Evolutionary conservation across 2,113 vertebrate genomes (phyloP).

Genomic region (Oxyruncus cristatus): DNA sequence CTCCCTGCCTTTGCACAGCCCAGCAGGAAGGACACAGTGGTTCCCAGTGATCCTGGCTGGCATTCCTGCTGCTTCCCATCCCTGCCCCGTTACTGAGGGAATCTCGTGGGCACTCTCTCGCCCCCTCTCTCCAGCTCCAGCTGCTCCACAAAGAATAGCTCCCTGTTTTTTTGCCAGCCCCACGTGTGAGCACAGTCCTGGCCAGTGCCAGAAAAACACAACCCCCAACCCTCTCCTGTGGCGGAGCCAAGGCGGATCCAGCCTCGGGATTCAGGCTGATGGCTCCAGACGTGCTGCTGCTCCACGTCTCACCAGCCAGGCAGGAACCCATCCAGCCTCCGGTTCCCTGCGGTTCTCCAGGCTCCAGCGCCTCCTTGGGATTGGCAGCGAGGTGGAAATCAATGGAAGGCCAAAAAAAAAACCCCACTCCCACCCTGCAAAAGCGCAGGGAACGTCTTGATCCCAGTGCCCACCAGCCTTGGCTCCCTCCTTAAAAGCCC

Average conservation of each 20-base stretch:
- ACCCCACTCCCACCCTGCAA: neutral
- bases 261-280: neutral
- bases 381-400: neutral
- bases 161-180: neutral
- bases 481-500: neutral
- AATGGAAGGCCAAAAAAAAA: neutral
- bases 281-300: neutral
- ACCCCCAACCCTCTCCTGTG: neutral
- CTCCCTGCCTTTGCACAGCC: neutral
- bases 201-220: neutral
- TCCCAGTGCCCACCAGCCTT: neutral
- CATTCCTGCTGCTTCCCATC: neutral
- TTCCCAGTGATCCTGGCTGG: neutral
- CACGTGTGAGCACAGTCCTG: neutral
- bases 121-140: conserved; percentile 28
- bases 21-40: neutral
- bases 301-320: neutral
- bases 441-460: neutral
- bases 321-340: neutral
- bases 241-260: neutral
- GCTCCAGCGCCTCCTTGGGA: neutral
- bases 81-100: neutral
- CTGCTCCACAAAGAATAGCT: conserved; percentile 37
- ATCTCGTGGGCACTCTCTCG: neutral
- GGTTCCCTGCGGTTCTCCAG: accelerated